phyloP scores from a whole-genome alignment of 2,888 invertebrate species.

The Drosophila acutilabella region DNA sequence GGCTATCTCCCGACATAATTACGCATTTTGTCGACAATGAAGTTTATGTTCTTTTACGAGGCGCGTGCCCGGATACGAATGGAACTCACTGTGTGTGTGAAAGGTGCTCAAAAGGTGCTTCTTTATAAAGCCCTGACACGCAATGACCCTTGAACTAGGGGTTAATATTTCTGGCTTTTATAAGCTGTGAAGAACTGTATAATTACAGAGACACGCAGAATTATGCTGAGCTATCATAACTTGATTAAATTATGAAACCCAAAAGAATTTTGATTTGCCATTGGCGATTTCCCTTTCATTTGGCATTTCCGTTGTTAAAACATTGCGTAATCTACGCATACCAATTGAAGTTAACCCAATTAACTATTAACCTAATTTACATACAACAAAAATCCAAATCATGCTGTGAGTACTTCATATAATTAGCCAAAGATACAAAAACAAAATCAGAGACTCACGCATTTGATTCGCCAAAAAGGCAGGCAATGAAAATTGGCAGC shows the following conservation, averaged over 20 bases:
- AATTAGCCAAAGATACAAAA: conserved; percentile 54
- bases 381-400: conserved; percentile 62
- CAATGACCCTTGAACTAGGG: conserved; percentile 60
- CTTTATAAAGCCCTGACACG: conserved; percentile 53
- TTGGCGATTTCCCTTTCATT: neutral
- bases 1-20: conserved; percentile 56
- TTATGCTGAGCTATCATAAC: neutral
- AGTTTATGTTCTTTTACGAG: conserved; percentile 70
- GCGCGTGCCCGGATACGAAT: conserved; percentile 58
- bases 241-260: neutral
- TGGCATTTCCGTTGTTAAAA: neutral
- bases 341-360: conserved; percentile 57
- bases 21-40: conserved; percentile 77
- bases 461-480: conserved; percentile 47
- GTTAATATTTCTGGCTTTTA: conserved; percentile 49
- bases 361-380: conserved; percentile 71
- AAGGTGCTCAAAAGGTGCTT: conserved; percentile 44
- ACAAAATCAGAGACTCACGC: conserved; percentile 58
- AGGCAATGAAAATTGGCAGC: conserved; percentile 66
- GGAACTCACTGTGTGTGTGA: conserved; percentile 20
- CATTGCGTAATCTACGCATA: conserved; percentile 22
- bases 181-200: conserved; percentile 48
- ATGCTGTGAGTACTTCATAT: conserved; percentile 60
- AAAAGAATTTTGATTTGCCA: conserved; percentile 3
- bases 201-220: conserved; percentile 24